Conservation (phyloP, 2,113 vertebrate species). For the Pipra filicauda region DNA sequence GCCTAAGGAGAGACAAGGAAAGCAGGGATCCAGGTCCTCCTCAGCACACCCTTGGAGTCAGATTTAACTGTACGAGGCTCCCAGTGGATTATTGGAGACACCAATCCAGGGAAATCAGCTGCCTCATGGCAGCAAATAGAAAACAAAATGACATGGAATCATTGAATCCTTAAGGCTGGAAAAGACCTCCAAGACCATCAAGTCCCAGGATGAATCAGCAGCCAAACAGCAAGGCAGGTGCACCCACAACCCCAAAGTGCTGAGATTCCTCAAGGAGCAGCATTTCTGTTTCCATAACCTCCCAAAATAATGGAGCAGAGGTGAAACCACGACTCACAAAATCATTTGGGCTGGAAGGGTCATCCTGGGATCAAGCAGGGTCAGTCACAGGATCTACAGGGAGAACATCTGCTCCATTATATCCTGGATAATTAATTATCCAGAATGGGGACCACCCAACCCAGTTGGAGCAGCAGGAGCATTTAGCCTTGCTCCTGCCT, state of each 20-base stretch:
- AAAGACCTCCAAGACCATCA: background rate
- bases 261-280: background rate
- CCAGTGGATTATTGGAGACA: background rate
- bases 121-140: background rate
- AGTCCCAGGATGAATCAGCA: background rate
- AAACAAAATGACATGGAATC: background rate
- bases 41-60: background rate
- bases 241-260: accelerated
- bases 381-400: background rate
- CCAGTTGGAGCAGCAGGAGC: background rate
- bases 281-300: accelerated
- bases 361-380: background rate
- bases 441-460: background rate
- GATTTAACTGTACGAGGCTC: too few relatives aligned
- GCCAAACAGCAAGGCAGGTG: background rate
- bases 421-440: background rate
- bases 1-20: background rate
- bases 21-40: background rate
- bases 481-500: background rate
- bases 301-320: background rate
- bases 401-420: background rate
- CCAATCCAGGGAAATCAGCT: background rate
- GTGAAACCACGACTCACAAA: background rate
- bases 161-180: accelerated
- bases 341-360: background rate